Conservation (phyloP, 2,113 vertebrate genomes). For the Ochotona princeps region DNA sequence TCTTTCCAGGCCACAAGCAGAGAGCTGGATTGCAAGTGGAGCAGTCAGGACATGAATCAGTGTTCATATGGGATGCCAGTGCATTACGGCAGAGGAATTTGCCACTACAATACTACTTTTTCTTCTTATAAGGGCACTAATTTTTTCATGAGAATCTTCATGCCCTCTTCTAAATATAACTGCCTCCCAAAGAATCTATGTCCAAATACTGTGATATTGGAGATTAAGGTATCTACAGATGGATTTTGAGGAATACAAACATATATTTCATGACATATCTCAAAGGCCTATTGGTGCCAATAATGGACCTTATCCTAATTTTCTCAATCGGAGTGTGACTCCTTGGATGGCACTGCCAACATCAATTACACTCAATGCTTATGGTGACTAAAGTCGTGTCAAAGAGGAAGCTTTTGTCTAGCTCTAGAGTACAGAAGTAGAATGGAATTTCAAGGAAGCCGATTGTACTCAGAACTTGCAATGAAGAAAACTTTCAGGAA, state of each 20-base stretch:
- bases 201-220: background rate
- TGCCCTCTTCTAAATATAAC: background rate
- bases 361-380: background rate
- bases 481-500: constrained; percentile 54
- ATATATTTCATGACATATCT: background rate
- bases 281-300: background rate
- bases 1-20: no score
- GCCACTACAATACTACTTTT: no score
- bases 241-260: background rate
- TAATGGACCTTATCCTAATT: background rate
- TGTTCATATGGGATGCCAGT: no score
- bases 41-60: no score
- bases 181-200: background rate
- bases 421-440: background rate
- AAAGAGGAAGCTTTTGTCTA: background rate
- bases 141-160: background rate
- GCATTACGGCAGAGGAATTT: no score
- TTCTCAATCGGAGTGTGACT: background rate
- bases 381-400: background rate
- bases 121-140: background rate
- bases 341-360: background rate
- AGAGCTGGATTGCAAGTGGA: no score
- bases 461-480: constrained; percentile 24
- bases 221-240: background rate
- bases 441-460: constrained; percentile 47